phyloP scores from a whole-genome alignment of 1,140 invertebrate genomes.

The Drosophila serrata region DNA sequence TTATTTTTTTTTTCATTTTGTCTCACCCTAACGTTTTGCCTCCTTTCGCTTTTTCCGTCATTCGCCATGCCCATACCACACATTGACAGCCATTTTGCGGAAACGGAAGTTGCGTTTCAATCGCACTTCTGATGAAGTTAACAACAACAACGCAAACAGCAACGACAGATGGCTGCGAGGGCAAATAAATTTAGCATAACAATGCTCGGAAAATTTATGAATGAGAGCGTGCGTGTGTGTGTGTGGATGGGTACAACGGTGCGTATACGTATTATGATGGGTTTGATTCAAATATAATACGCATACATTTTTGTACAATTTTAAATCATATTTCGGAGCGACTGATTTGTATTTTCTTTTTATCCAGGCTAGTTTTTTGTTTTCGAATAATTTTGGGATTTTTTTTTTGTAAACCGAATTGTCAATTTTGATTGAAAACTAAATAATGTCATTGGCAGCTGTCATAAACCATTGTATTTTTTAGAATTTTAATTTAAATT shows the following conservation, averaged over 20 bases:
- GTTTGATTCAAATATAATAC: constrained; percentile 64
- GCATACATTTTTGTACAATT: constrained; percentile 45
- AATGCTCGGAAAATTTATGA: constrained; percentile 65
- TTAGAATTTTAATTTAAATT: too few species aligned
- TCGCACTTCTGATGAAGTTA: constrained; percentile 76
- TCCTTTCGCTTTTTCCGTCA: background rate
- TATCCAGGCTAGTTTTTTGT: background rate
- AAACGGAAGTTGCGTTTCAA: constrained; percentile 74
- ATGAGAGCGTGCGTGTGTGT: constrained; percentile 14
- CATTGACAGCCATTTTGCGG: constrained; percentile 67
- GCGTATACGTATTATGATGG: constrained; percentile 56
- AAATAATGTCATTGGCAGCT: background rate
- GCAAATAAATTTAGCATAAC: constrained; percentile 80
- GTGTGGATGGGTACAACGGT: constrained; percentile 10
- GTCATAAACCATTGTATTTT: too few species aligned
- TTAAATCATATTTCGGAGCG: constrained; percentile 24
- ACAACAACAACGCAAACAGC: constrained; percentile 40
- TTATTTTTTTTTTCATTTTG: background rate
- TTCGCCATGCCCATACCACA: background rate
- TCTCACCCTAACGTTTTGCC: background rate
- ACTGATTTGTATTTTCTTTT: background rate
- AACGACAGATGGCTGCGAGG: constrained; percentile 49
- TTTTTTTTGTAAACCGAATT: too few species aligned
- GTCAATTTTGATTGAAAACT: too few species aligned
- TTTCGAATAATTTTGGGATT: background rate